phyloP scores from a whole-genome alignment of 2,797 vertebrate species.

The Kryptopterus vitreolus region DNA sequence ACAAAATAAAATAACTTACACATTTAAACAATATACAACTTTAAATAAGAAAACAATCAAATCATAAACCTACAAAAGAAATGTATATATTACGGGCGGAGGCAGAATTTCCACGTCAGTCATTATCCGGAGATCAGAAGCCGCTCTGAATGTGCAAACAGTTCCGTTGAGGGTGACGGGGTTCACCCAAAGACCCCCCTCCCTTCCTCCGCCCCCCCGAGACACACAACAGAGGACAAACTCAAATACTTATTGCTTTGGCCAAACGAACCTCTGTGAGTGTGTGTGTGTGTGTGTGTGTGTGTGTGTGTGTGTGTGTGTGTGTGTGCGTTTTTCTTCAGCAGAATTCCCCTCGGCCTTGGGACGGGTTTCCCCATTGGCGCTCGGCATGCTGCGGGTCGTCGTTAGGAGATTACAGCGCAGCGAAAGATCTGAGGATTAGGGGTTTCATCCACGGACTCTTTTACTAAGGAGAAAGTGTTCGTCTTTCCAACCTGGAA shows the following conservation, averaged over 20 bases:
- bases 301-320: background rate
- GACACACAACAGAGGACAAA: background rate
- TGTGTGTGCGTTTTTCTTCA: constrained; percentile 8
- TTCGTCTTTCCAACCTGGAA: background rate
- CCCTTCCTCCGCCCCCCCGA: no score
- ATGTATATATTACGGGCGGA: constrained; percentile 69
- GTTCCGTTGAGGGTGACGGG: background rate
- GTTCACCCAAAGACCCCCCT: no score
- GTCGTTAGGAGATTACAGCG: constrained; percentile 18
- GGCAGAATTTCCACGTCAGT: constrained; percentile 59
- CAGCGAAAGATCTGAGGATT: constrained; percentile 16
- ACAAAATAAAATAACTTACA: constrained; percentile 85
- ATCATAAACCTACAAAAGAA: constrained; percentile 35
- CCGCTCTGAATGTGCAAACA: constrained; percentile 72
- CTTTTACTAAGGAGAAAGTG: background rate
- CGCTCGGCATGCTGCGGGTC: background rate
- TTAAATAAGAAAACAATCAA: constrained; percentile 62
- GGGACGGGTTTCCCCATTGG: constrained; percentile 15
- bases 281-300: background rate
- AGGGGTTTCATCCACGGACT: background rate
- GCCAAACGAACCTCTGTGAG: background rate
- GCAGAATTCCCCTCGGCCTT: background rate
- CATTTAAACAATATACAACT: constrained; percentile 77
- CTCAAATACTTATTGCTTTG: background rate
- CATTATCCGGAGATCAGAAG: constrained; percentile 67